These are phyloP conservation scores for Brachirus orientalis DNA, from an alignment of 2,113 vertebrate species.

Conservation along the genomic window DNA sequence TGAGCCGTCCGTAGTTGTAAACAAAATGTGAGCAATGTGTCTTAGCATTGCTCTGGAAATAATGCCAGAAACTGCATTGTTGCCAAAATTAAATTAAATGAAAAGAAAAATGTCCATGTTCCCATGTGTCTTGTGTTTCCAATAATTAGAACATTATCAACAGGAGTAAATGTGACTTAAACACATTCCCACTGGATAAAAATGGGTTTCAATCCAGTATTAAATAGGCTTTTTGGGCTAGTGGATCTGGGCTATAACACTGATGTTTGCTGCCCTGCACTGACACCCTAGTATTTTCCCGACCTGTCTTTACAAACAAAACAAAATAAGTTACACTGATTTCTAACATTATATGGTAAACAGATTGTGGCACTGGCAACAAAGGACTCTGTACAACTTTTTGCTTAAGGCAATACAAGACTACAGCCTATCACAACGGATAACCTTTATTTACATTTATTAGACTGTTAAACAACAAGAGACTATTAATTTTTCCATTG, in stretches of 20 bases:
- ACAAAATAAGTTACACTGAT: constrained; percentile 11
- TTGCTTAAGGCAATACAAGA: constrained; percentile 76
- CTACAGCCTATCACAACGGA: constrained; percentile 89
- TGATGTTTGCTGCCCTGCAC: not conserved
- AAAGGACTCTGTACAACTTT: constrained; percentile 71
- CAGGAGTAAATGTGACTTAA: too few relatives aligned
- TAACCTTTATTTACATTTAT: constrained; percentile 99
- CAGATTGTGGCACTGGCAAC: constrained; percentile 82
- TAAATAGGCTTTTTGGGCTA: too few relatives aligned
- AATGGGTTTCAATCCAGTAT: not conserved
- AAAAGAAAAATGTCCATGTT: too few relatives aligned
- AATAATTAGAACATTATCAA: too few relatives aligned
- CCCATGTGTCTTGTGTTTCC: too few relatives aligned
- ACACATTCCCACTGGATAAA: too few relatives aligned
- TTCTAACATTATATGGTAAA: constrained; percentile 8
- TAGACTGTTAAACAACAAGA: constrained; percentile 98
- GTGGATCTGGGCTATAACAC: too few relatives aligned
- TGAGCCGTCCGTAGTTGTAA: too few relatives aligned
- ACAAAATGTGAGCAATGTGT: too few relatives aligned
- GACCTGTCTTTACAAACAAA: not conserved
- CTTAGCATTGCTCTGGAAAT: too few relatives aligned
- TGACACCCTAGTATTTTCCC: not conserved
- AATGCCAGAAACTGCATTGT: too few relatives aligned
- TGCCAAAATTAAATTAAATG: too few relatives aligned
- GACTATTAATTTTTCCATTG: constrained; percentile 98